Evolutionary conservation across 2,888 invertebrate species (phyloP).

Genomic region (Priocnemis perturbator): DNA sequence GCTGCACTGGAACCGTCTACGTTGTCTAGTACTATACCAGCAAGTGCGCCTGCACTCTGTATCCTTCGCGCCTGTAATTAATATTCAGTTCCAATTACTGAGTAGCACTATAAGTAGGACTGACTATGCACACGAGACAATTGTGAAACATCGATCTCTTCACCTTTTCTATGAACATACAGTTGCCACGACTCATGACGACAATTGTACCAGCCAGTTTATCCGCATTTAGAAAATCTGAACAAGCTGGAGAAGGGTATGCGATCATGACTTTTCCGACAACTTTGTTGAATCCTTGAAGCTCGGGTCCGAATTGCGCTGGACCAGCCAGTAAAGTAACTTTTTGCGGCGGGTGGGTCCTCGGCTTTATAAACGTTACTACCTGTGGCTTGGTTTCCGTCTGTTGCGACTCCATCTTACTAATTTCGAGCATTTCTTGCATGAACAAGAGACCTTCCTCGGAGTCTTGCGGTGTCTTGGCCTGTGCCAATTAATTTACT

Average conservation of each 20-base stretch:
- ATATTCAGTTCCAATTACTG: constrained; percentile 17
- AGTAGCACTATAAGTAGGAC: neutral
- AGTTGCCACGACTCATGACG: constrained; percentile 92
- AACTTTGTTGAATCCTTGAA: constrained; percentile 81
- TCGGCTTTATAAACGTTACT: constrained; percentile 75
- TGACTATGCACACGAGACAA: neutral
- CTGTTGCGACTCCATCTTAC: constrained; percentile 81
- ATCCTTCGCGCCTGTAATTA: constrained; percentile 82
- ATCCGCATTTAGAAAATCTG: constrained; percentile 78
- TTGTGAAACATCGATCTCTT: constrained; percentile 1
- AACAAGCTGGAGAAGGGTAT: constrained; percentile 84
- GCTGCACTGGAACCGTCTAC: constrained; percentile 84
- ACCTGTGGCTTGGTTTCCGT: constrained; percentile 78
- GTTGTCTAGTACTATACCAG: constrained; percentile 92
- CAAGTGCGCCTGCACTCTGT: constrained; percentile 88
- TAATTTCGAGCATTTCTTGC: constrained; percentile 97
- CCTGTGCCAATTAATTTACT: constrained; percentile 76
- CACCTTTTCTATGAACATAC: constrained; percentile 96
- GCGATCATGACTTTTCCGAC: constrained; percentile 82
- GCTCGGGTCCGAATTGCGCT: constrained; percentile 91
- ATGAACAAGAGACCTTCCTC: constrained; percentile 96
- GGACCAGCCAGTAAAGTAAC: constrained; percentile 86
- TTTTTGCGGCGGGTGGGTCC: constrained; percentile 67
- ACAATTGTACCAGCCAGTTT: constrained; percentile 85
- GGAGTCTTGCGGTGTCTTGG: constrained; percentile 89